Evolutionary conservation across 1,140 invertebrate species (phyloP), one percentile per base, ranked within the genome.

Genomic region (Mercenaria mercenaria): DNA sequence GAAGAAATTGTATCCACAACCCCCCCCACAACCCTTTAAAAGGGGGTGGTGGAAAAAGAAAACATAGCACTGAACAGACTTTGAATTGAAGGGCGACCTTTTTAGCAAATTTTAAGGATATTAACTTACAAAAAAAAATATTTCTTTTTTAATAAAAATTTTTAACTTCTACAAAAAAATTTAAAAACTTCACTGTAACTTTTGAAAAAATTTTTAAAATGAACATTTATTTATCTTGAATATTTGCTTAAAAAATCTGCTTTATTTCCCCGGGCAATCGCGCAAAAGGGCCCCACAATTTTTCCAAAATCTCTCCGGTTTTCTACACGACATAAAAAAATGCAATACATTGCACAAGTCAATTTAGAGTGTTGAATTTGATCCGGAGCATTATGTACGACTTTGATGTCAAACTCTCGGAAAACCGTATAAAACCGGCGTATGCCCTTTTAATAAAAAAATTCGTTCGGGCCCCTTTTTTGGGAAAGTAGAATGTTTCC

Each of bases 401-500:
- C 10, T 29, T 3, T 76, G 3, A 29, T 18, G 8, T 18, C 39
- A 43, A 76, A 20, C 23, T 29, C 41, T 76, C 72, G n/a, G 41
- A 76, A n/a, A 11, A 8, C 32, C 29, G 39, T 76, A 76, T 10
- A 11, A 2, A 23, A 8, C 6, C 2, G 72, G 72, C 37, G 37
- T 18, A 2, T 76, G 13, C 1, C 72, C 72, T 4, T 41, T 10
- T 11, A 37, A 76, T n/a, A 41, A 34, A 26, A 76, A 76, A 43
- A 41, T 41, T 43, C 41, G 37, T 8, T 29, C 39, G 2, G 72
- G 37, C 32, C 39, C 34, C 11, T 43, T n/a, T 4, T 4, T 67
- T 2, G n/a, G 64, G 29, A 37, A 84, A 83, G 56, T 90, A 77
- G 41, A 90, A 90, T 8, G 32, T 37, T 18, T 79, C 41, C 81